Evolutionary conservation across 2,888 invertebrate species (phyloP).

Genomic region (Meiosimyza decipiens): DNA sequence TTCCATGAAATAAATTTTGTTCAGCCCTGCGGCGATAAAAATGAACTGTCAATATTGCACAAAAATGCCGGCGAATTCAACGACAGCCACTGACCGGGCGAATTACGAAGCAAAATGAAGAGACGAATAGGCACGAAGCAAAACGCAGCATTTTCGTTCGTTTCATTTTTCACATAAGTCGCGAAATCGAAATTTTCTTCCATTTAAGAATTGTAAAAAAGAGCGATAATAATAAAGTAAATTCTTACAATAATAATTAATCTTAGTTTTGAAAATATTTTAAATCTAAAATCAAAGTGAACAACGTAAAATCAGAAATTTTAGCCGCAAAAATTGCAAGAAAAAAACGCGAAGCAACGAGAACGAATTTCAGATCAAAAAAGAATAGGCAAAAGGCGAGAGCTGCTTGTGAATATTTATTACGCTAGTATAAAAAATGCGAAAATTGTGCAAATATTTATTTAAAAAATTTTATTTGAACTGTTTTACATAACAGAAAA

Average conservation of each 20-base stretch:
- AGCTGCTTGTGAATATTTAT: conserved; percentile 39
- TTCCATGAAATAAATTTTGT: background rate
- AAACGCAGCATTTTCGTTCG: conserved; percentile 44
- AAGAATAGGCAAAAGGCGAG: conserved; percentile 26
- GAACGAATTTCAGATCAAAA: conserved; percentile 27
- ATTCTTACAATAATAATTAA: background rate
- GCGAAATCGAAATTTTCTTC: conserved; percentile 58
- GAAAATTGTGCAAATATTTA: conserved; percentile 30
- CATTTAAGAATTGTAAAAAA: conserved; percentile 45
- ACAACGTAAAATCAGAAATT: conserved; percentile 39
- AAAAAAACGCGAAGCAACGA: conserved; percentile 35
- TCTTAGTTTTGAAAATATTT: background rate
- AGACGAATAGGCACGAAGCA: background rate
- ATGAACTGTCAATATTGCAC: background rate
- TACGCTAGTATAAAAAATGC: conserved; percentile 40
- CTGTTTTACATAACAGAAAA: conserved; percentile 1
- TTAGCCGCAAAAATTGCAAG: conserved; percentile 38
- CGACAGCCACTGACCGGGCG: conserved; percentile 22
- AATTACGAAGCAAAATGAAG: conserved; percentile 14
- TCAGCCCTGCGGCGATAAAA: background rate
- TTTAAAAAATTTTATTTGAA: background rate
- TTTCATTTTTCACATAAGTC: conserved; percentile 49
- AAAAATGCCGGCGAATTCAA: conserved; percentile 15
- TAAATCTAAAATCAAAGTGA: background rate
- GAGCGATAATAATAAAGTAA: conserved; percentile 5